Base-by-base conservation (phyloP, 2,113 vertebrate species). In the Malaclemys terrapin region DNA sequence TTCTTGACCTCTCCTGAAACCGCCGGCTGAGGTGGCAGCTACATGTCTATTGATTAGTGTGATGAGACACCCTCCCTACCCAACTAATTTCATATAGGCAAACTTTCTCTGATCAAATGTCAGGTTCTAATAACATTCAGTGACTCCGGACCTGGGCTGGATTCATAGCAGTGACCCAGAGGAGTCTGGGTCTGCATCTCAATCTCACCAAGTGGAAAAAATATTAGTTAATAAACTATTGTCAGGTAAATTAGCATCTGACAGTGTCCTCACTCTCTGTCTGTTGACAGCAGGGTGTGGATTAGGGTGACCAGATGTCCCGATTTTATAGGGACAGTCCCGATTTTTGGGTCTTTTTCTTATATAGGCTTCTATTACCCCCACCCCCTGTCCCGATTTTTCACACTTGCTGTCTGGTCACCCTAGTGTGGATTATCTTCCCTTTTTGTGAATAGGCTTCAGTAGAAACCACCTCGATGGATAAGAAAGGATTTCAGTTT, bases 161-260 rank as follows among this genome's bases (percentile, higher is more conserved):
- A 84, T 86, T 83, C 82, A 45, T 72, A 89, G 0, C 0, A 45
- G 85, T 50, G 84, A 83, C 22, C 92, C 91, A 87, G 29, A 93
- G 25, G 7, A 9, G 54, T 83, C 87, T 87, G 45, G 19, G 69
- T 93, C 95, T 90, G 53, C 86, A 89, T 65, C 45, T 89, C 92
- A 24, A 82, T 8, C 49, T 0, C 11, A 57, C 75, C 72, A 97
- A 90, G 94, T 95, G 91, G 84, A 95, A 89, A 95, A 42, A 35
- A 59, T 94, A 96, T 97, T 95, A 95, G 91, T 94, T 93, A 94
- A 96, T 84, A 27, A 96, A 97, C 96, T 95, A 88, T 19, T 85
- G 54, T 87, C 91, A 89, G 91, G 11, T 16, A 88, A 83, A 87
- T 86, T 62, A n/a, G 85, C 94, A 95, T 87, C 78, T 95, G 96